These are phyloP conservation scores for Petrolisthes cinctipes DNA, from an alignment of 2,888 invertebrate genomes.

Conservation along the genomic window DNA sequence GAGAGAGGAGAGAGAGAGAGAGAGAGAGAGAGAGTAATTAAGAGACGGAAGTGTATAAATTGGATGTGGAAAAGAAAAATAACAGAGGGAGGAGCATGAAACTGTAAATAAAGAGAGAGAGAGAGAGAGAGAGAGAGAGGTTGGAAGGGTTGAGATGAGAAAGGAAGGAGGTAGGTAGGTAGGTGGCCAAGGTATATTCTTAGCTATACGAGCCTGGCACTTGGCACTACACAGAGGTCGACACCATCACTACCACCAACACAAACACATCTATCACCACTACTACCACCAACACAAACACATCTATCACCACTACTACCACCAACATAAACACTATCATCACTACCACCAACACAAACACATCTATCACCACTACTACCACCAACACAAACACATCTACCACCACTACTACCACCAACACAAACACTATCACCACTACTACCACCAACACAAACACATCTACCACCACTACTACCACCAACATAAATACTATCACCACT, in stretches of 20 bases:
- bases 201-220: background rate
- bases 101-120: background rate
- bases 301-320: too few species aligned
- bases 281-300: background rate
- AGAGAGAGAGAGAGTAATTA: background rate
- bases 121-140: background rate
- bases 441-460: background rate
- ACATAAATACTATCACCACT: background rate
- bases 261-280: background rate
- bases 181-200: background rate
- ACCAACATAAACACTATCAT: background rate
- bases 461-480: background rate
- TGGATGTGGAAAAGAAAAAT: background rate
- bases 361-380: background rate
- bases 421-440: background rate
- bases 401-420: background rate
- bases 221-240: constrained; percentile 11
- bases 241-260: background rate
- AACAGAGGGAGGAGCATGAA: background rate
- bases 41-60: background rate
- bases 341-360: background rate
- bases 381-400: background rate
- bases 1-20: background rate
- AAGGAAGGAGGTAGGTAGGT: background rate
- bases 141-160: background rate